Evolutionary conservation across 2,797 vertebrate genomes (phyloP), one percentile per base, ranked within the genome.

Genomic region (Premnoplex brunnescens): DNA sequence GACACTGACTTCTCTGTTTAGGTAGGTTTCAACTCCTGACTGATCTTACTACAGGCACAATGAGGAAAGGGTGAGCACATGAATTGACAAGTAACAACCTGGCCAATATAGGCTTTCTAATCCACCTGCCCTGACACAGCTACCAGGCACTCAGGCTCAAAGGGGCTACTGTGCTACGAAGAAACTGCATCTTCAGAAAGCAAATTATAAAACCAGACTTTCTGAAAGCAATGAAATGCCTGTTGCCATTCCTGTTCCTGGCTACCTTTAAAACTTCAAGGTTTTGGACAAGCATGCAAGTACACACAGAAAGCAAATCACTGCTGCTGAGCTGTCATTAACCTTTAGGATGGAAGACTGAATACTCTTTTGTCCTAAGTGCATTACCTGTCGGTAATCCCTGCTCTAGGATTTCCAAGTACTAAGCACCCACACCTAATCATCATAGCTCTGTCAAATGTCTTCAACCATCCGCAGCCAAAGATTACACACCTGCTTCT

Each of bases 401-500:
- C 62, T 89, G 43, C 46, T 88, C 89, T 91, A 92, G 58, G 43
- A 79, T 77, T 93, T 87, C 41, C 86, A 93, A 89, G 37, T 64
- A 77, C 63, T 91, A 85, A 78, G 85, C 62, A 91, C 28, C 36
- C 73, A 89, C 43, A 62, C 54, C 78, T 80, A 75, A 89, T 88
- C 87, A 93, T 68, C 58, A 81, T 2, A 86, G 58, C 46, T 69
- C 68, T 85, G 73, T 89, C 68, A 88, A 94, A 87, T 2, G 4
- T 78, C 46, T 89, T 88, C 75, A 91, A 36, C 39, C 66, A 94
- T 36, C 75, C 85, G 48, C 58, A 93, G 73, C 43, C 28, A 51
- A 95, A 92, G 68, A 91, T 80, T 83, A 85, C 89, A 93, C 39
- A 96, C 32, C 43, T 75, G 69, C 82, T 72, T 86, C 91, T 89